Base-by-base conservation (phyloP, 1,140 invertebrate genomes). In the Agrypnia vestita region DNA sequence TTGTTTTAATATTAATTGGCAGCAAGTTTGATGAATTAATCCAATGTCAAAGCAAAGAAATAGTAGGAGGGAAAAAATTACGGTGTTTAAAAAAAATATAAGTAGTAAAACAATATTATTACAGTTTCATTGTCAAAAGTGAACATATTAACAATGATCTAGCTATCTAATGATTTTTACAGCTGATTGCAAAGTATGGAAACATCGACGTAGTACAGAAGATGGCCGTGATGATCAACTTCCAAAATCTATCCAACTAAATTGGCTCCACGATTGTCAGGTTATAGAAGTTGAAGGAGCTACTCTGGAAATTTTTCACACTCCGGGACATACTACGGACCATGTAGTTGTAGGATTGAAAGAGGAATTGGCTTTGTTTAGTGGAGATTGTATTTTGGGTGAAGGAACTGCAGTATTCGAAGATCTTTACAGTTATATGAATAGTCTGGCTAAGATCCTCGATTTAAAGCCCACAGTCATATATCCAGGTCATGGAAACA, bases 281-380 rank as follows among this genome's bases (percentile, higher is more conserved):
- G 88, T 93, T 74, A 90, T 99, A 44, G 86, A 91, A 80, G 94
- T 96, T 3, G 97, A 98, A 86, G 97, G 97, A 12, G 97, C 96
- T 0, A 96, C 95, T 12, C 84, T 99, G 4, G 92, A 93, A 85
- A 91, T 98, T 1, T 87, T 96, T 49, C 93, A 97, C 85, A 99
- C 98, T 3, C 98, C 98, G 3, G 98, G 98, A 0, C 98, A 99
- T 87, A 96, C 97, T 21, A 95, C 94, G 8, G 98, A 99, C 90
- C 98, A 99, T 90, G 92, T 96, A 4, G 92, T 94, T 9, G 85
- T 99, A 3, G 90, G 92, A 44, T 88, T 99, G 35, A 85, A 94
- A 75, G 96, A 98, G 86, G 97, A 99, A 71, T 94, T 96, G 80
- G 91, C 94, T 0, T 83, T 99, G 0, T 99, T 99, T 84, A 97